Base-by-base conservation (phyloP, 2,113 vertebrate genomes). In the Siniperca knerii region DNA sequence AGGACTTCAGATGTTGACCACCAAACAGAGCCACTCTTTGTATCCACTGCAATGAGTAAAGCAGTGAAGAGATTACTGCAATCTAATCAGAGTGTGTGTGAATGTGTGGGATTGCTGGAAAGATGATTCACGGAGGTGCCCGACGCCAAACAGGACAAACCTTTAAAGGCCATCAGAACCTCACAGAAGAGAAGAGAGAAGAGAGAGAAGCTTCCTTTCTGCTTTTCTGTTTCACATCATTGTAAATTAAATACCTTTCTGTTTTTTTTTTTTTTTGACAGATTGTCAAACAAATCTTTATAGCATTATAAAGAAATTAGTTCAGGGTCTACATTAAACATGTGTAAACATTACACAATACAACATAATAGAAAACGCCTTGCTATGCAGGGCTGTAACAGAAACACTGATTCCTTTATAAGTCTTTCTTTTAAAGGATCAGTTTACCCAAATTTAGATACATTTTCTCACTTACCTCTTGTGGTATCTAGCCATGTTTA, bases 21-120 rank as follows among this genome's bases (percentile, higher is more conserved):
- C 57, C 10, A 60, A 82, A 92, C 88, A 90, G 74, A 89, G 78
- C 5, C 1, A 3, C 52, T 54, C 75, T 77, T 86, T 89, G 87
- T 88, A n/a, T 68, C 58, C 15, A 0, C 11, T 1, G 15, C 20
- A 10, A 70, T 77, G 83, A 86, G 71, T 50, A 61, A 85, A 77
- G 77, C 64, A 66, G 70, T 29, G 0, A 4, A 40, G 81, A 71
- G 84, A 83, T 84, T 68, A 78, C 20, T 25, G 42, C 35, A 68
- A 61, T 68, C 55, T 75, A 73, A 67, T 83, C 6, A 15, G 35
- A 25, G 77, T 44, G 61, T 62, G 66, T 84, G 29, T 58, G 57
- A 33, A 9, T 35, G 40, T 83, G 80, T 81, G 68, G 65, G n/a
- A n/a, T 58, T 40, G 74, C 70, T 61, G 54, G 20, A 46, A n/a